A percentile compares a stretch with the other conserved stretches of the same genome.
These are phyloP conservation scores for Drosophila lacertosa DNA, from an alignment of 1,140 invertebrate species.

Conservation along the genomic window DNA sequence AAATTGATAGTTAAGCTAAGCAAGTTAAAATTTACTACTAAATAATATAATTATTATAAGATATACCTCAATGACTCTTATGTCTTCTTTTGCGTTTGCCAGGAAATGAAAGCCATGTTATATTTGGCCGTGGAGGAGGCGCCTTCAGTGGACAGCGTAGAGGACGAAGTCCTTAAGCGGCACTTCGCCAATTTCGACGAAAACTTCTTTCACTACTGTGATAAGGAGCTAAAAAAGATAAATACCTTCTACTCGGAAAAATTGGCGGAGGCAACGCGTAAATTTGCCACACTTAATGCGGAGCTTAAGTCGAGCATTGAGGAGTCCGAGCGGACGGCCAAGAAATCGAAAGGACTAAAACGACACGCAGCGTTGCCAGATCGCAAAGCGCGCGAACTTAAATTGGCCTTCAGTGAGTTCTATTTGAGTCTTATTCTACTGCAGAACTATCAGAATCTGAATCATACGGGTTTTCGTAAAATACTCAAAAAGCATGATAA, in stretches of 20 bases:
- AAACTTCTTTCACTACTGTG: conserved; percentile 97
- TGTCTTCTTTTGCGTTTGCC: conserved; percentile 46
- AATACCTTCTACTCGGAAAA: conserved; percentile 99
- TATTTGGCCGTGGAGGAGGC: conserved; percentile 95
- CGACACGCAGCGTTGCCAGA: conserved; percentile 86
- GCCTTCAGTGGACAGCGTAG: conserved; percentile 93
- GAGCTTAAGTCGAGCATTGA: conserved; percentile 93
- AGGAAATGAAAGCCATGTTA: conserved; percentile 97
- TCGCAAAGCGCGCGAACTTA: conserved; percentile 93
- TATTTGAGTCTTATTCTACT: conserved; percentile 98
- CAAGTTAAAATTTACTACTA: too few relatives aligned
- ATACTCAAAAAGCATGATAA: conserved; percentile 99
- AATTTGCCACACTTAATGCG: conserved; percentile 95
- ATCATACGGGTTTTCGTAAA: conserved; percentile 99
- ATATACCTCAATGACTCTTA: too few relatives aligned
- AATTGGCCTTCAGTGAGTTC: conserved; percentile 99
- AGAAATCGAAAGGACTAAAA: conserved; percentile 85
- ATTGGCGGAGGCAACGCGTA: conserved; percentile 97
- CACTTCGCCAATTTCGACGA: conserved; percentile 98
- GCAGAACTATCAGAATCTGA: conserved; percentile 96
- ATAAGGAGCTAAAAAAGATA: conserved; percentile 97
- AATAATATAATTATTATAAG: too few relatives aligned
- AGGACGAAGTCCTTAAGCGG: conserved; percentile 93
- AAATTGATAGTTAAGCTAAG: too few relatives aligned
- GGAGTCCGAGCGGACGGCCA: conserved; percentile 86